Conservation (phyloP, 2,113 vertebrate species). For the Pelvicachromis taeniatus region DNA sequence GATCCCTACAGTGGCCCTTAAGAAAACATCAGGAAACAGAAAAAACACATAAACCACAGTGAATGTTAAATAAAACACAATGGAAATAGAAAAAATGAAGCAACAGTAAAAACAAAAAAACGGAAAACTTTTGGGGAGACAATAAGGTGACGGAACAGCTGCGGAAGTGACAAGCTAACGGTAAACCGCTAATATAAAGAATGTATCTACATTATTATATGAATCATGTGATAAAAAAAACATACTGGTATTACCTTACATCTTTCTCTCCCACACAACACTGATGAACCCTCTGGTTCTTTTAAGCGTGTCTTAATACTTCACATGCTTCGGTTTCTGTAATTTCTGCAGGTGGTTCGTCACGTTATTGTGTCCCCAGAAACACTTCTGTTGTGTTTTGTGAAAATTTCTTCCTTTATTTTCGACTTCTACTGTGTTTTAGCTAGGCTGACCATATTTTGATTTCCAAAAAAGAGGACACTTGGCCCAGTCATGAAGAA, state of each 20-base stretch:
- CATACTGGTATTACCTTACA: neutral
- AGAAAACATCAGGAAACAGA: neutral
- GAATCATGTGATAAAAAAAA: neutral
- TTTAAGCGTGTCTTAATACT: neutral
- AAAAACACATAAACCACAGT: neutral
- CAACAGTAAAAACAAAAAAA: neutral
- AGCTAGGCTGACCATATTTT: neutral
- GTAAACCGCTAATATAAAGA: neutral
- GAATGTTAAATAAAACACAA: neutral
- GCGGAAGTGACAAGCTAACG: neutral
- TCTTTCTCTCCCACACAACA: neutral
- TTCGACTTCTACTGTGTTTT: neutral
- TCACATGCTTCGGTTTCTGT: rapidly evolving
- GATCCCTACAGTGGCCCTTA: neutral
- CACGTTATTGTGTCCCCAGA: neutral
- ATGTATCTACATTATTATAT: neutral
- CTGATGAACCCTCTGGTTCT: neutral
- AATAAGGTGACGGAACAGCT: neutral
- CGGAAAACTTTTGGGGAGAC: neutral
- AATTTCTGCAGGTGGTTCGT: neutral
- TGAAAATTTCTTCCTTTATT: rapidly evolving
- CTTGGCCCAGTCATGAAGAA: too few species aligned
- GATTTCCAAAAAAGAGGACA: too few species aligned
- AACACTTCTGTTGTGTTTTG: neutral
- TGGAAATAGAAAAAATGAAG: rapidly evolving